A percentile compares a stretch with the other conserved stretches of the same genome.
These are phyloP conservation scores for Hydrophis major DNA, from an alignment of 2,797 vertebrate genomes.

Conservation along the genomic window DNA sequence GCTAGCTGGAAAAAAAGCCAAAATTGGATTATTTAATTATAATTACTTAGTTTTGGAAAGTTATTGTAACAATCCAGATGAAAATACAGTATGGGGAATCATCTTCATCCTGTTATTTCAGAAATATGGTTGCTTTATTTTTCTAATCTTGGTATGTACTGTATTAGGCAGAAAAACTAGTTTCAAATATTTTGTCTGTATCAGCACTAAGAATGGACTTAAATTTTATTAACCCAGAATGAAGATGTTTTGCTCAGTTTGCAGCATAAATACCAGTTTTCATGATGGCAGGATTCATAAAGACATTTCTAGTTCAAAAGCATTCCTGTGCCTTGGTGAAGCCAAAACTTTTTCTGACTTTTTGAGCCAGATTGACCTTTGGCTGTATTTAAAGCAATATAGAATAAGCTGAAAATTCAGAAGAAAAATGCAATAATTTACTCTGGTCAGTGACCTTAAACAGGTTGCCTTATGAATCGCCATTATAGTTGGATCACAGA, in stretches of 20 bases:
- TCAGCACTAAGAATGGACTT: not conserved
- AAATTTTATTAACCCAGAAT: not conserved
- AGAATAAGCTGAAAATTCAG: not conserved
- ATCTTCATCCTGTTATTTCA: not conserved
- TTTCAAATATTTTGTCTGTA: not conserved
- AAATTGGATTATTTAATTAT: not conserved
- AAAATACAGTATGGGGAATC: not conserved
- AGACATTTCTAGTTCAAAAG: not conserved
- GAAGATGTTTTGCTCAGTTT: not conserved
- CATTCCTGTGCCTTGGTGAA: not conserved
- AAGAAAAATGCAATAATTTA: not conserved
- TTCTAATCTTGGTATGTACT: not conserved
- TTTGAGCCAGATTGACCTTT: not conserved
- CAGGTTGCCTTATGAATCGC: not conserved
- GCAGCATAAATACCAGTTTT: not conserved
- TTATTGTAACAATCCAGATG: not conserved
- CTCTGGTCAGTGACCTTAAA: not conserved
- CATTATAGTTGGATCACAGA: rapidly evolving
- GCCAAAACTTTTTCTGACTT: not conserved
- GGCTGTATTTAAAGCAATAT: not conserved
- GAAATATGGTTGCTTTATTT: not conserved
- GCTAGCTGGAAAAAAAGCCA: not conserved
- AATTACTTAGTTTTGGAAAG: not conserved
- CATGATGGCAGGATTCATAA: not conserved
- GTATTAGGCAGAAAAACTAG: not conserved